phyloP scores from a whole-genome alignment of 2,113 vertebrate species.

The Cryptoleucopteryx plumbea region DNA sequence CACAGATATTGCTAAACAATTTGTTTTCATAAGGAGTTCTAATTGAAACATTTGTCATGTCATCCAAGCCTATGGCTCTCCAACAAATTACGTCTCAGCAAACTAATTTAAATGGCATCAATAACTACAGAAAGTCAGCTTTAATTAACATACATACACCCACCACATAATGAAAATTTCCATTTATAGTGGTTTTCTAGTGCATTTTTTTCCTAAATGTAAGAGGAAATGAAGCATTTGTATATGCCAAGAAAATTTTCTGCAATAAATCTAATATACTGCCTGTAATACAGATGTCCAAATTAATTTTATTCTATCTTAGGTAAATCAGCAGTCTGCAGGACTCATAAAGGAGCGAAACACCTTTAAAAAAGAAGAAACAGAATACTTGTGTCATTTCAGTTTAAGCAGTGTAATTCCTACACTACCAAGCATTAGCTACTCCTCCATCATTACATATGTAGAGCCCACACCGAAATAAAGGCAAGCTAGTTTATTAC shows the following conservation, averaged over 20 bases:
- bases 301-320: background rate
- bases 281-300: background rate
- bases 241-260: background rate
- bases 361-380: background rate
- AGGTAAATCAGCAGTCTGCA: background rate
- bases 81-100: background rate
- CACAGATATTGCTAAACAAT: background rate
- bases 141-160: background rate
- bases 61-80: background rate
- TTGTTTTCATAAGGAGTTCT: background rate
- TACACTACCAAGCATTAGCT: background rate
- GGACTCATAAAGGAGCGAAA: background rate
- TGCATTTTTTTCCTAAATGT: background rate
- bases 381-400: background rate
- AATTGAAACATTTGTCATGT: background rate
- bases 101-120: background rate
- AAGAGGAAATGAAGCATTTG: background rate
- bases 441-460: rapidly evolving
- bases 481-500: rapidly evolving
- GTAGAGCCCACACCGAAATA: background rate
- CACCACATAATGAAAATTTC: conserved; percentile 7
- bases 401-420: background rate
- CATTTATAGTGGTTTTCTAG: conserved; percentile 13
- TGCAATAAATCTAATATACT: background rate
- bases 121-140: background rate